These are phyloP conservation scores for Carassius auratus DNA, from an alignment of 2,113 vertebrate genomes.

Conservation along the genomic window DNA sequence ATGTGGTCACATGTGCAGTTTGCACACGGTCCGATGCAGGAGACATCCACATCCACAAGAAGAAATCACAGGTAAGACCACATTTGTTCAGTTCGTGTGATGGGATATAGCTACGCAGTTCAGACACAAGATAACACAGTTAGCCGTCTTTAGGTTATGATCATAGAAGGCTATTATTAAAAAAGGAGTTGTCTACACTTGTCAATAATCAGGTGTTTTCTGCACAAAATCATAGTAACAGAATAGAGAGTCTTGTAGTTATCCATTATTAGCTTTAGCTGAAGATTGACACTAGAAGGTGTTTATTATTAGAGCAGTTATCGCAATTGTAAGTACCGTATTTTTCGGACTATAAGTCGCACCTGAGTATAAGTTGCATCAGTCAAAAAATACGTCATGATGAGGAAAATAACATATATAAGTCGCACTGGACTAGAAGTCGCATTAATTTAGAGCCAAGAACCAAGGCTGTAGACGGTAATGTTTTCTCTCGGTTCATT, in stretches of 20 bases:
- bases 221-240: neutral
- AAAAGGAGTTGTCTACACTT: neutral
- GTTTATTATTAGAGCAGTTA: neutral
- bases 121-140: neutral
- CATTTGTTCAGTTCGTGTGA: neutral
- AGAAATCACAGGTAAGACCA: conserved; percentile 90
- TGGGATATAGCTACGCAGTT: neutral
- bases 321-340: neutral
- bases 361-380: too few species aligned
- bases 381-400: too few species aligned
- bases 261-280: neutral
- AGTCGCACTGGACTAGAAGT: too few species aligned
- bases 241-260: neutral
- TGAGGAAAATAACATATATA: too few species aligned
- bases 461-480: too few species aligned
- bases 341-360: too few species aligned
- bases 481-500: too few species aligned
- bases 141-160: neutral
- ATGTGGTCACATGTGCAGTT: conserved; percentile 96
- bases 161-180: neutral
- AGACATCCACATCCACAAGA: conserved; percentile 97
- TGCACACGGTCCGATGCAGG: conserved; percentile 93
- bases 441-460: too few species aligned
- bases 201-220: neutral
- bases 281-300: neutral